These are phyloP conservation scores for Scarus forsteni DNA, from an alignment of 2,797 vertebrate species.

Conservation along the genomic window DNA sequence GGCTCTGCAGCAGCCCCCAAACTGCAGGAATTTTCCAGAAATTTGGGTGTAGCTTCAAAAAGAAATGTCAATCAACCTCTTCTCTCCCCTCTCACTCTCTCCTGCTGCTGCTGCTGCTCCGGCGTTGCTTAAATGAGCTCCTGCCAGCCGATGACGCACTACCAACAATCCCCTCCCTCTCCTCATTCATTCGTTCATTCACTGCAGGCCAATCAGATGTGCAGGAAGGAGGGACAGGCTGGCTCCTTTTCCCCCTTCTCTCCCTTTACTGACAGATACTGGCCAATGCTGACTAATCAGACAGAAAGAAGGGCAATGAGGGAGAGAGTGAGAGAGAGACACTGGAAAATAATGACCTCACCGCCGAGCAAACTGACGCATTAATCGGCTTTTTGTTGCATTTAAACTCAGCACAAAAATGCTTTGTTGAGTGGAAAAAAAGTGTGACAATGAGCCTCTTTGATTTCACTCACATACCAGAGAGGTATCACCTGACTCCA, in stretches of 20 bases:
- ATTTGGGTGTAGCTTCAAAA: constrained; percentile 45
- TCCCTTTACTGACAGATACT: constrained; percentile 36
- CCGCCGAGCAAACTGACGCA: constrained; percentile 33
- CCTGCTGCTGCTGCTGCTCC: constrained; percentile 30
- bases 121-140: constrained; percentile 60
- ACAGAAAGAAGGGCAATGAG: constrained; percentile 40
- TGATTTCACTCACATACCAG: constrained; percentile 13
- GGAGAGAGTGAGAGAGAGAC: constrained; percentile 24
- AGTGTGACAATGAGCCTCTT: constrained; percentile 28
- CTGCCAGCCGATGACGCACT: constrained; percentile 71
- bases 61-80: constrained; percentile 46
- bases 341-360: constrained; percentile 72
- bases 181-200: constrained; percentile 46
- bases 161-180: constrained; percentile 40
- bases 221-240: constrained; percentile 24
- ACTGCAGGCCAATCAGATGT: constrained; percentile 43
- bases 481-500: constrained; percentile 25
- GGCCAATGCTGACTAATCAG: constrained; percentile 70
- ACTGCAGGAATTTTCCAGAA: constrained; percentile 65
- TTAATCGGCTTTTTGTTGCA: constrained; percentile 30
- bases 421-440: constrained; percentile 54
- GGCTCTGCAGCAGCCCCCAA: constrained; percentile 17
- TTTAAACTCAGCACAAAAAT: constrained; percentile 18
- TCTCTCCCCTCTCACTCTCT: constrained; percentile 20
- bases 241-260: not conserved